Percentiles rank a stretch among this genome's conserved stretches.
phyloP scores from a whole-genome alignment of 2,888 invertebrate species.

The Zhengitettix transpicula region DNA sequence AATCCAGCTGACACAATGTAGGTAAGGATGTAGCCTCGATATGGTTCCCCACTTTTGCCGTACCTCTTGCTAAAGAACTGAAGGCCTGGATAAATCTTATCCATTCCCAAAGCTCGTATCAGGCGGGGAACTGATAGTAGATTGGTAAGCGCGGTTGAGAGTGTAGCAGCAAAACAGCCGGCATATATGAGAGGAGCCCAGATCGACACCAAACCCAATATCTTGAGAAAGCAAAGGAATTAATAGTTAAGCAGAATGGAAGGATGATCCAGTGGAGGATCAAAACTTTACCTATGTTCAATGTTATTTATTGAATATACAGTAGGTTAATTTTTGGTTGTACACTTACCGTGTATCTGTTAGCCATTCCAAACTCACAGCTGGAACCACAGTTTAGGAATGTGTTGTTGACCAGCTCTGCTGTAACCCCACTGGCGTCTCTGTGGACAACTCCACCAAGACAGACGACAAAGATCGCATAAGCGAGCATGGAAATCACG shows the following conservation, averaged over 20 bases:
- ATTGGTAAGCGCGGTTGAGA: constrained; percentile 91
- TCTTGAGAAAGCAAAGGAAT: constrained; percentile 28
- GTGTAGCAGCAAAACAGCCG: constrained; percentile 92
- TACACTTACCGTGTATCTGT: constrained; percentile 58
- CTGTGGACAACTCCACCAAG: constrained; percentile 64
- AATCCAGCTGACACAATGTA: constrained; percentile 78
- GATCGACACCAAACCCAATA: constrained; percentile 71
- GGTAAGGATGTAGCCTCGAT: constrained; percentile 81
- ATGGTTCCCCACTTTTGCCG: constrained; percentile 68
- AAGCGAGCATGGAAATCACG: constrained; percentile 72
- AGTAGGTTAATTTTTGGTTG: no score
- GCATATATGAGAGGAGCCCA: constrained; percentile 88
- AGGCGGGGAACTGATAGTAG: constrained; percentile 81
- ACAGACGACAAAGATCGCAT: constrained; percentile 64
- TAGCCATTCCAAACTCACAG: constrained; percentile 70
- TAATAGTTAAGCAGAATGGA: no score
- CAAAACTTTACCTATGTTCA: no score
- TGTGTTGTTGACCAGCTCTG: constrained; percentile 36
- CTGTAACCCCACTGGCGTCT: constrained; percentile 56
- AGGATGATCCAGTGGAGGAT: no score
- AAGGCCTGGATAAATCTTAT: constrained; percentile 86
- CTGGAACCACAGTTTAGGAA: constrained; percentile 30
- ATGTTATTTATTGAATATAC: no score
- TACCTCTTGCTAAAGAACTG: constrained; percentile 85
- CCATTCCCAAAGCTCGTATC: constrained; percentile 81